These are phyloP conservation scores for Australoheros scitulus DNA, from an alignment of 2,113 vertebrate genomes.

Conservation along the genomic window DNA sequence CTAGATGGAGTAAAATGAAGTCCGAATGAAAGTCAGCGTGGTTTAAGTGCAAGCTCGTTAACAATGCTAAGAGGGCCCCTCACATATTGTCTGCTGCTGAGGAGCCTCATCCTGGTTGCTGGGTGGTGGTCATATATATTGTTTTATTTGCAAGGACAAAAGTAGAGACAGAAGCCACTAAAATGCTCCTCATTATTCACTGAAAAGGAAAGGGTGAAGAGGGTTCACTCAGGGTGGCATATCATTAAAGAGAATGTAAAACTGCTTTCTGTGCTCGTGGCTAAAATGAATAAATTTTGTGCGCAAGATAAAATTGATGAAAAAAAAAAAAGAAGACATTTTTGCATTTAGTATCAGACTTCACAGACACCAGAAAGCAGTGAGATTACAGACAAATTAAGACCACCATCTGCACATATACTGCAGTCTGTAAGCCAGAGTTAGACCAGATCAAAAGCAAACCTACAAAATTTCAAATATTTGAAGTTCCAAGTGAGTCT, in stretches of 20 bases:
- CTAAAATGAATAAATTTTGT: slow-evolving; percentile 24
- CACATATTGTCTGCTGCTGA: slow-evolving; percentile 70
- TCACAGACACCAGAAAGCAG: neutral
- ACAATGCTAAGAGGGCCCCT: slow-evolving; percentile 73
- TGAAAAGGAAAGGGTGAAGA: slow-evolving; percentile 61
- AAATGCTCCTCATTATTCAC: slow-evolving; percentile 78
- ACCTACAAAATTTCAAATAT: slow-evolving; percentile 30
- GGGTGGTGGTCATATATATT: slow-evolving; percentile 78
- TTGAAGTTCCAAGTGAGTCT: slow-evolving; percentile 25
- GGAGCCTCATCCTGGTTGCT: slow-evolving; percentile 47
- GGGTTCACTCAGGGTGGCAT: slow-evolving; percentile 62
- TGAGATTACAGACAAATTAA: neutral
- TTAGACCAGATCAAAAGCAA: slow-evolving; percentile 10
- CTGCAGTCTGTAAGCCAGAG: neutral
- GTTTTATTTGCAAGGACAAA: slow-evolving; percentile 84
- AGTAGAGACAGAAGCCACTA: slow-evolving; percentile 72
- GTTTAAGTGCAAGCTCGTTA: slow-evolving; percentile 78
- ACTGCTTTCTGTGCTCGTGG: slow-evolving; percentile 33
- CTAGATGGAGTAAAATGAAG: slow-evolving; percentile 75
- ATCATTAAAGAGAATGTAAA: slow-evolving; percentile 67
- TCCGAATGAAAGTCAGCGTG: slow-evolving; percentile 70
- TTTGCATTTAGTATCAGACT: neutral
- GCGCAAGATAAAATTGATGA: slow-evolving; percentile 16
- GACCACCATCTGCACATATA: neutral
- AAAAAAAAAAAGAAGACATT: neutral